Percentiles rank a stretch among this genome's conserved stretches.
These are phyloP conservation scores for Channa striata DNA, from an alignment of 2,797 vertebrate genomes.

Conservation along the genomic window DNA sequence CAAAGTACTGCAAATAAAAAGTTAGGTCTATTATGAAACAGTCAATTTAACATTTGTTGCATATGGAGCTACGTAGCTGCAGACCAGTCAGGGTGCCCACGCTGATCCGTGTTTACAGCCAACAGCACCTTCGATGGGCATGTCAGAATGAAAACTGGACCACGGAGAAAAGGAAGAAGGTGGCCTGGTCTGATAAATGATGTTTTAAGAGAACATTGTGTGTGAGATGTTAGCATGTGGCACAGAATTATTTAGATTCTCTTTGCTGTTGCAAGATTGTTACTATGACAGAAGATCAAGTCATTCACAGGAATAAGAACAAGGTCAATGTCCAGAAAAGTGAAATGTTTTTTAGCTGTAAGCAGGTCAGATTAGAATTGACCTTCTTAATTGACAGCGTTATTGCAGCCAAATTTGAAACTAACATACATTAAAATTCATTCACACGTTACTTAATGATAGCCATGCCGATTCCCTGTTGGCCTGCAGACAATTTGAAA, in stretches of 20 bases:
- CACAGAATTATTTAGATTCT: too few species aligned
- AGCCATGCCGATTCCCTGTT: conserved; percentile 41
- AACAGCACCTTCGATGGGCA: too few species aligned
- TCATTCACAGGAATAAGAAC: not conserved
- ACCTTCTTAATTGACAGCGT: conserved; percentile 36
- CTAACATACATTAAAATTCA: conserved; percentile 33
- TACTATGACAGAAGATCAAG: not conserved
- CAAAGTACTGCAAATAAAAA: conserved; percentile 16
- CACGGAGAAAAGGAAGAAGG: too few species aligned
- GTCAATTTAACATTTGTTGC: not conserved
- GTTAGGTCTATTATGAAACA: conserved; percentile 12
- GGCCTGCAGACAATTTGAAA: conserved; percentile 25
- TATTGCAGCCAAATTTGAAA: conserved; percentile 44
- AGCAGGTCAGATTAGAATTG: conserved; percentile 45
- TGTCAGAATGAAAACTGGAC: too few species aligned
- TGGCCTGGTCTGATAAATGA: too few species aligned
- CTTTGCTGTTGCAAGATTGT: too few species aligned
- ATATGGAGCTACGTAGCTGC: too few species aligned
- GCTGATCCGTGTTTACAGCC: too few species aligned
- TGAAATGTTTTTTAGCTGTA: conserved; percentile 41
- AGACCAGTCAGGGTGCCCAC: too few species aligned
- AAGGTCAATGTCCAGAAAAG: conserved; percentile 24
- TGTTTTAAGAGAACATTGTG: too few species aligned
- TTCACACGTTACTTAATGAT: conserved; percentile 35
- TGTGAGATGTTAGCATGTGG: too few species aligned